These are phyloP conservation scores for Trematocara zebra DNA, from an alignment of 2,113 vertebrate genomes.

Conservation along the genomic window DNA sequence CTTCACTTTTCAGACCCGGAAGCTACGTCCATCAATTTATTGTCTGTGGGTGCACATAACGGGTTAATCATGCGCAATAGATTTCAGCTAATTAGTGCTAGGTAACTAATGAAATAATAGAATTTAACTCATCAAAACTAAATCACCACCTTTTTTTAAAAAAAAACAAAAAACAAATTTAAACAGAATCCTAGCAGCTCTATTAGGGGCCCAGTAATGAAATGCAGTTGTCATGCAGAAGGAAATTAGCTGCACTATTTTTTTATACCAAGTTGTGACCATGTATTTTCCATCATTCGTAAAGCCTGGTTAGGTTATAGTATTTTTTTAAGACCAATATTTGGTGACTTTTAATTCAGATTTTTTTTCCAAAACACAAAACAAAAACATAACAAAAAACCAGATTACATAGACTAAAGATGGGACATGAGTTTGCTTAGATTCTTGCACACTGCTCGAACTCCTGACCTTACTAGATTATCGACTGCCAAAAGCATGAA, in stretches of 20 bases:
- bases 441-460: not conserved
- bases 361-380: not conserved
- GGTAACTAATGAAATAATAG: not conserved
- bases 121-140: not conserved
- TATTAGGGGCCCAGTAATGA: not conserved
- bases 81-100: not conserved
- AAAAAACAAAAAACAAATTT: rapidly evolving
- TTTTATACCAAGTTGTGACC: not conserved
- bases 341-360: not conserved
- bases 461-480: not conserved
- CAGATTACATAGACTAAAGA: not conserved
- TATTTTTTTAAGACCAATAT: not conserved
- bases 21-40: not conserved
- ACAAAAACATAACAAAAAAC: not conserved
- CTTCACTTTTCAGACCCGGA: not conserved
- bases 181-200: not conserved
- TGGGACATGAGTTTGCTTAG: not conserved
- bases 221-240: not conserved
- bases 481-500: not conserved
- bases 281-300: not conserved
- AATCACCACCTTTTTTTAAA: rapidly evolving
- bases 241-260: not conserved
- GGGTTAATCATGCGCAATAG: not conserved
- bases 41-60: rapidly evolving
- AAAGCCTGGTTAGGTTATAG: not conserved